Conservation (phyloP, 2,113 vertebrate genomes). For the Otus sunia region DNA sequence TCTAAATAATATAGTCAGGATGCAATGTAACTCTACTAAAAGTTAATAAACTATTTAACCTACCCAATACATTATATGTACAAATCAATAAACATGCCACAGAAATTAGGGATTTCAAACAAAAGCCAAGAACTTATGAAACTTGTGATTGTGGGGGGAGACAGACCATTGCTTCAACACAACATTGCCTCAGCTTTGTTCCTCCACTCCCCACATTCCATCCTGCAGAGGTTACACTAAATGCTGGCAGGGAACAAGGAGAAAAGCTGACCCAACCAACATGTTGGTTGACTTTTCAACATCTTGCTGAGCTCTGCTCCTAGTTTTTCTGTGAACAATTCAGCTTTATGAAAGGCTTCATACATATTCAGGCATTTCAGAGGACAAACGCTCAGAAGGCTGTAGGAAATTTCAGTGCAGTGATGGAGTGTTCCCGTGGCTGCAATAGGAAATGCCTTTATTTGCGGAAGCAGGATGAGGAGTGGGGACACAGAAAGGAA, state of each 20-base stretch:
- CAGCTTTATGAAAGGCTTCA: not conserved
- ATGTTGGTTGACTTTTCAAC: not conserved
- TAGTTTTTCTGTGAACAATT: not conserved
- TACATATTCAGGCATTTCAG: not conserved
- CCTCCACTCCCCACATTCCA: not conserved
- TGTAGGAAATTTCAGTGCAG: not conserved
- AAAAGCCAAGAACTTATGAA: not conserved
- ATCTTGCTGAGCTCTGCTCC: not conserved
- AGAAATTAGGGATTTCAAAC: not conserved
- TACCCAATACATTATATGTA: not conserved
- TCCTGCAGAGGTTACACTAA: not conserved
- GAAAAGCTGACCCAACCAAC: not conserved
- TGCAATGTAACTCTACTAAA: not conserved
- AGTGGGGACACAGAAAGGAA: not conserved
- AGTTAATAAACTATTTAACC: not conserved
- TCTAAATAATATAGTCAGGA: not conserved
- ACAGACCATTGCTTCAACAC: not conserved
- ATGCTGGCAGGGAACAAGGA: not conserved
- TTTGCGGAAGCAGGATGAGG: not conserved
- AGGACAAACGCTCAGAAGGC: not conserved
- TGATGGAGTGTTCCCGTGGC: not conserved
- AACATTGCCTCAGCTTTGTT: not conserved
- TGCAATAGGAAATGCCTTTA: constrained; percentile 40
- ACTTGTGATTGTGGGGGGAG: not conserved
- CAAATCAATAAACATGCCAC: not conserved